phyloP scores from a whole-genome alignment of 2,113 vertebrate species.

The Zosterops lateralis region DNA sequence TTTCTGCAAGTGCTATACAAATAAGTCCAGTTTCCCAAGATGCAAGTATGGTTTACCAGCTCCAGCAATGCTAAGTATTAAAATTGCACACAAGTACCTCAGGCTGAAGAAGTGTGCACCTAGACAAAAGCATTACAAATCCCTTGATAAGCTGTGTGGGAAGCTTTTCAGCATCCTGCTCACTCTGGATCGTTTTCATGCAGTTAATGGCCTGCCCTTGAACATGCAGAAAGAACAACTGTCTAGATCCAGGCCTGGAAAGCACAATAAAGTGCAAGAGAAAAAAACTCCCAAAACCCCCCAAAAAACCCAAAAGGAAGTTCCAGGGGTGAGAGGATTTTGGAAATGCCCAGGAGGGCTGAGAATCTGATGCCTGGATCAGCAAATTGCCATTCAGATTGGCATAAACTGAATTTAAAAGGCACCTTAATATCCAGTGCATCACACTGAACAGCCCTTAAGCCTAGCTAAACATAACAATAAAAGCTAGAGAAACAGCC shows the following conservation, averaged over 20 bases:
- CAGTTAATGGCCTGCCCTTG: background rate
- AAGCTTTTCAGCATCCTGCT: conserved; percentile 20
- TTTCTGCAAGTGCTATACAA: background rate
- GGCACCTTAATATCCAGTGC: background rate
- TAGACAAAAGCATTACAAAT: conserved; percentile 1
- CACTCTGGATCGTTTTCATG: background rate
- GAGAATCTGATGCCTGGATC: background rate
- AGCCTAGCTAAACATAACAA: background rate
- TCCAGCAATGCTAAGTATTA: background rate
- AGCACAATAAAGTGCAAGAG: background rate
- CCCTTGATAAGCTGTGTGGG: background rate
- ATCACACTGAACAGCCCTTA: background rate
- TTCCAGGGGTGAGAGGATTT: background rate
- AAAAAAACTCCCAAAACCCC: too few relatives aligned
- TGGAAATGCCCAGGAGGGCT: background rate
- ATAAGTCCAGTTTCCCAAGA: background rate
- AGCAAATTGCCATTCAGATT: background rate
- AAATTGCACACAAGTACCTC: background rate
- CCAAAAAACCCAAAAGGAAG: background rate
- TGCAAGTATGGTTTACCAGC: background rate
- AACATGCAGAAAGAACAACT: background rate
- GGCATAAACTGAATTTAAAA: background rate
- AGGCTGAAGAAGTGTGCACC: background rate
- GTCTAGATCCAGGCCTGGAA: background rate
- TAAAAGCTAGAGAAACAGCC: background rate